Conservation (phyloP, 2,797 vertebrate genomes). For the Darevskia nairensis region DNA sequence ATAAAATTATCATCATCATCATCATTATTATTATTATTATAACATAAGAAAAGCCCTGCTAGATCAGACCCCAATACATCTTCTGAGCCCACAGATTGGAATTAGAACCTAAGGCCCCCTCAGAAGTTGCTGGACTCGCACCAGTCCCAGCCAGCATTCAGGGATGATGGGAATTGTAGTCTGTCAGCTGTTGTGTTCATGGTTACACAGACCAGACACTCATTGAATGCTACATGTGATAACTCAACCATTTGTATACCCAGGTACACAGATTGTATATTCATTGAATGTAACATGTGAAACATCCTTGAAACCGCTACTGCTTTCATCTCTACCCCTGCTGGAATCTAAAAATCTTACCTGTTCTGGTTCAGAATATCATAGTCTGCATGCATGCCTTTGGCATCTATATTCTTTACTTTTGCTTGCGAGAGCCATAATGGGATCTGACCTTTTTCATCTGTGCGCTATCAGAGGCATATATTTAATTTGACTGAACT, state of each 20-base stretch:
- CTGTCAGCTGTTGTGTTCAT: too few species aligned
- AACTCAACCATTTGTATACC: too few species aligned
- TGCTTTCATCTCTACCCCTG: not conserved
- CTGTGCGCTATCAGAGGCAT: slow-evolving; percentile 27
- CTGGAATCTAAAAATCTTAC: rapidly evolving
- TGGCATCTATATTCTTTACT: slow-evolving; percentile 38
- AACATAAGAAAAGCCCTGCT: too few species aligned
- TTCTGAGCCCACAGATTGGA: not conserved
- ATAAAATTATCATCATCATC: too few species aligned
- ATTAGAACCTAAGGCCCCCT: not conserved
- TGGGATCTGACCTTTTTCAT: slow-evolving; percentile 50
- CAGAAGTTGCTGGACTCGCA: not conserved
- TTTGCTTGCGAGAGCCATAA: slow-evolving; percentile 43
- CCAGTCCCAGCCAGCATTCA: too few species aligned
- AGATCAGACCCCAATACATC: not conserved
- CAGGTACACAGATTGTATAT: too few species aligned
- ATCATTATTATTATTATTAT: too few species aligned
- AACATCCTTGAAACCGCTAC: not conserved
- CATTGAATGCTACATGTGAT: too few species aligned
- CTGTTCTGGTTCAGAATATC: not conserved
- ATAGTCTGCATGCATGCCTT: slow-evolving; percentile 23
- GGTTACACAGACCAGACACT: too few species aligned
- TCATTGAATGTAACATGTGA: too few species aligned
- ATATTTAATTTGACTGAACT: slow-evolving; percentile 64
- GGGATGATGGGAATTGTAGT: too few species aligned